A percentile compares a stretch with the other conserved stretches of the same genome.
Conservation (phyloP, 2,113 vertebrate species). For the Phainopepla nitens region DNA sequence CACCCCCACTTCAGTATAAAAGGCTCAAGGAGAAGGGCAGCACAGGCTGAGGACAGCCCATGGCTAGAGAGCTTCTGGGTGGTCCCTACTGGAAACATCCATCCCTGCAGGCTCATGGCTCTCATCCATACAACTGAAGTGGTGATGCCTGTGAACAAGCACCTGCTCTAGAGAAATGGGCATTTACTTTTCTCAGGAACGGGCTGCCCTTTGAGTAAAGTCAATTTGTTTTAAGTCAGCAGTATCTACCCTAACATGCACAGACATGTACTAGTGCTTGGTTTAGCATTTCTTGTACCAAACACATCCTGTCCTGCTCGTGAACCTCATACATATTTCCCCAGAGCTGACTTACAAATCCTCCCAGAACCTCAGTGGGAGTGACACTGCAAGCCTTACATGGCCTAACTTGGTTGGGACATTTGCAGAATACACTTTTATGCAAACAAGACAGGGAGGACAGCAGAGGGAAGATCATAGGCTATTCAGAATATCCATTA, state of each 20-base stretch:
- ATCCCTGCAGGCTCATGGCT: fast-evolving
- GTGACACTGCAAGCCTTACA: not conserved
- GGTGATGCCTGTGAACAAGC: not conserved
- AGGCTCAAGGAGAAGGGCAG: not conserved
- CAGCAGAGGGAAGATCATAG: not conserved
- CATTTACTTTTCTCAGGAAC: not conserved
- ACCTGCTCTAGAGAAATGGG: not conserved
- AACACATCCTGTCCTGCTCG: not conserved
- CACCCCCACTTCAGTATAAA: not conserved
- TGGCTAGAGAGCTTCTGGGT: not conserved
- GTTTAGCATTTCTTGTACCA: not conserved
- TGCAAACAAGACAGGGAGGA: not conserved
- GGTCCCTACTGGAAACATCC: not conserved
- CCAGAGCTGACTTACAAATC: not conserved
- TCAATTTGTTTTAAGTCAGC: not conserved
- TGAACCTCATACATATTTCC: not conserved
- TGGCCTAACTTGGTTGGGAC: not conserved
- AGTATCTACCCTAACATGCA: not conserved
- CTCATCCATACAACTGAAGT: not conserved
- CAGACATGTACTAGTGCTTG: fast-evolving
- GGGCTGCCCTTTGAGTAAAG: not conserved
- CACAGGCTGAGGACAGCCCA: not conserved
- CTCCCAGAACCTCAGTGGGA: not conserved
- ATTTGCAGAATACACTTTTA: not conserved
- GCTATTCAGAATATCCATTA: not conserved